Percentiles rank a stretch among this genome's conserved stretches.
These are phyloP conservation scores for Cylloceria caligata DNA, from an alignment of 2,888 invertebrate genomes.

Conservation along the genomic window DNA sequence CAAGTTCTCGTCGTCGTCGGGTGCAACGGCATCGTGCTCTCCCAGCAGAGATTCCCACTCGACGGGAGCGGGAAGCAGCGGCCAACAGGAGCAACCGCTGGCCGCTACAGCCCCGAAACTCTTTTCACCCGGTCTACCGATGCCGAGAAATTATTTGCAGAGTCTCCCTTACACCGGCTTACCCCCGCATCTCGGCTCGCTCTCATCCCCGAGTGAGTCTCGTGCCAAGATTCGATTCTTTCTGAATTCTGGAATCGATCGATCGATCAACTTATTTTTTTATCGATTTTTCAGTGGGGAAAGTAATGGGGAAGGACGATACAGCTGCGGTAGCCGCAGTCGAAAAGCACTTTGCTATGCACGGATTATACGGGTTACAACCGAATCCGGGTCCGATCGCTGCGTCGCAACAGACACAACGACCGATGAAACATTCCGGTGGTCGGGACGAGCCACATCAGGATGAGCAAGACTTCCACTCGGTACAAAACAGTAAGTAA, in stretches of 20 bases:
- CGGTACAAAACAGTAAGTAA: conserved; percentile 87
- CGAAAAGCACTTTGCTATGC: conserved; percentile 83
- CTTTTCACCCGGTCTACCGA: conserved; percentile 87
- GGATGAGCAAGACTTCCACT: conserved; percentile 88
- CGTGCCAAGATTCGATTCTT: background rate
- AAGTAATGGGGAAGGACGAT: conserved; percentile 82
- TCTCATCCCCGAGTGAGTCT: conserved; percentile 83
- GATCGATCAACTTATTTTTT: background rate
- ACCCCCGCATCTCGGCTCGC: conserved; percentile 86
- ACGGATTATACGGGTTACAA: conserved; percentile 81
- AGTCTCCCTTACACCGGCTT: conserved; percentile 86
- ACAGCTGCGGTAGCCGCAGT: conserved; percentile 81
- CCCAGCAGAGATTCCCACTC: conserved; percentile 86
- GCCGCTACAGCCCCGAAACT: conserved; percentile 87
- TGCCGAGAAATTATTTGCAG: conserved; percentile 87
- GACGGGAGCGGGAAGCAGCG: conserved; percentile 81
- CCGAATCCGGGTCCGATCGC: conserved; percentile 78
- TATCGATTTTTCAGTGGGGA: conserved; percentile 76
- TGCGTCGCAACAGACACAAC: conserved; percentile 83
- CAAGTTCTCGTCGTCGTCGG: conserved; percentile 86
- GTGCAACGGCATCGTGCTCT: conserved; percentile 82
- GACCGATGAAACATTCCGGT: conserved; percentile 81
- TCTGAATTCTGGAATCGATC: background rate
- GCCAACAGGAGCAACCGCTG: conserved; percentile 86
- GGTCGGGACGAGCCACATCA: conserved; percentile 83